phyloP scores from a whole-genome alignment of 2,888 invertebrate genomes.

The Papilio gigon region DNA sequence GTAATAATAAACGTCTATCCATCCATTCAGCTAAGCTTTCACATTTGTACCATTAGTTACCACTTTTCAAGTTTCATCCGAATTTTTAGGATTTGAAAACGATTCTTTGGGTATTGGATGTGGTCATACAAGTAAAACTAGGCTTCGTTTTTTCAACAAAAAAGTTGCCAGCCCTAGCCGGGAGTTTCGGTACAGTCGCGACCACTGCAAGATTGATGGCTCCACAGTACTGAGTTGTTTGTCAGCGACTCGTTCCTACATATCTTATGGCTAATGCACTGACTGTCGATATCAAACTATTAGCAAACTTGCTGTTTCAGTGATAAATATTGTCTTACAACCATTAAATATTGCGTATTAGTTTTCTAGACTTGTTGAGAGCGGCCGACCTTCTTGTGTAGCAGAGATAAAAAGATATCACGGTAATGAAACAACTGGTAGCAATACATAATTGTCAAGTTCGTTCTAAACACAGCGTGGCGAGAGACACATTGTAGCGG shows the following conservation, averaged over 20 bases:
- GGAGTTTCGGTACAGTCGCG: conserved; percentile 51
- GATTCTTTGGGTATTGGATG: no score
- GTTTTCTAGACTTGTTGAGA: neutral
- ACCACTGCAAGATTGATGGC: conserved; percentile 42
- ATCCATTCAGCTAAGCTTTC: no score
- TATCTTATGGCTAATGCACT: neutral
- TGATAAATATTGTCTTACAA: neutral
- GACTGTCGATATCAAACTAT: neutral
- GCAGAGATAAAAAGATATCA: neutral
- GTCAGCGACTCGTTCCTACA: conserved; percentile 13
- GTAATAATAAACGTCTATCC: no score
- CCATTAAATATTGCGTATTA: neutral
- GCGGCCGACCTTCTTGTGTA: neutral
- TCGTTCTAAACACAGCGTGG: neutral
- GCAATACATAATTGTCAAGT: neutral
- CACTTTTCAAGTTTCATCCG: no score
- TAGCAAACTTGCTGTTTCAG: neutral
- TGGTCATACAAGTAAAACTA: no score
- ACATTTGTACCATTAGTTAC: no score
- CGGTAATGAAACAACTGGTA: neutral
- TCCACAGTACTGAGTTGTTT: conserved; percentile 41
- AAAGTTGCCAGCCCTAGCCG: conserved; percentile 36
- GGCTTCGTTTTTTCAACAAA: no score
- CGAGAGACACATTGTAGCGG: neutral
- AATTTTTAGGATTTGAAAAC: no score